These are phyloP conservation scores for Clarias macrocephalus DNA, from an alignment of 2,113 vertebrate genomes.

Conservation along the genomic window DNA sequence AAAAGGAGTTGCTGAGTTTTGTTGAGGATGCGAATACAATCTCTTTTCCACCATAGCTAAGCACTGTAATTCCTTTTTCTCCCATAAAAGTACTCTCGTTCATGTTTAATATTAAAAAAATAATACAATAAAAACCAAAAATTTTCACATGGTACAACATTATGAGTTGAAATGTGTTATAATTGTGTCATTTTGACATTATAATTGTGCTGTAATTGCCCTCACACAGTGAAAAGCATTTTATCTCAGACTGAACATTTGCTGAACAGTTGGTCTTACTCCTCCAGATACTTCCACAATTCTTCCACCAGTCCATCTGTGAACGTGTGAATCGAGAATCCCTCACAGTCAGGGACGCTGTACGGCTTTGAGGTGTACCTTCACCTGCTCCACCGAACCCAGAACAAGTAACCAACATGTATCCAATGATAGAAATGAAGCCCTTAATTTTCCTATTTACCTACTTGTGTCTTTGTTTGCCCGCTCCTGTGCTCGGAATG, in stretches of 20 bases:
- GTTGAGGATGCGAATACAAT: neutral
- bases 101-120: neutral
- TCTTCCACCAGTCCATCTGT: conserved; percentile 42
- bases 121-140: neutral
- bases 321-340: conserved; percentile 3
- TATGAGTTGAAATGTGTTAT: neutral
- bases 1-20: neutral
- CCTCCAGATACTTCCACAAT: conserved; percentile 31
- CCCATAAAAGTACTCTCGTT: neutral
- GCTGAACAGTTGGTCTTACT: conserved; percentile 39
- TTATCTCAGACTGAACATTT: conserved; percentile 30
- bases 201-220: neutral
- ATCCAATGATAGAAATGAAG: neutral
- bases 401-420: neutral
- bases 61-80: neutral
- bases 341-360: conserved; percentile 15
- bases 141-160: neutral
- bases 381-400: neutral
- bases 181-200: conserved; percentile 26
- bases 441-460: conserved; percentile 22
- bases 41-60: neutral
- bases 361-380: neutral
- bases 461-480: conserved; percentile 1
- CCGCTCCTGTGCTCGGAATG: conserved; percentile 11
- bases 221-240: neutral